Evolutionary conservation across 2,797 vertebrate genomes (phyloP).

Genomic region (Danio jaintianensis): DNA sequence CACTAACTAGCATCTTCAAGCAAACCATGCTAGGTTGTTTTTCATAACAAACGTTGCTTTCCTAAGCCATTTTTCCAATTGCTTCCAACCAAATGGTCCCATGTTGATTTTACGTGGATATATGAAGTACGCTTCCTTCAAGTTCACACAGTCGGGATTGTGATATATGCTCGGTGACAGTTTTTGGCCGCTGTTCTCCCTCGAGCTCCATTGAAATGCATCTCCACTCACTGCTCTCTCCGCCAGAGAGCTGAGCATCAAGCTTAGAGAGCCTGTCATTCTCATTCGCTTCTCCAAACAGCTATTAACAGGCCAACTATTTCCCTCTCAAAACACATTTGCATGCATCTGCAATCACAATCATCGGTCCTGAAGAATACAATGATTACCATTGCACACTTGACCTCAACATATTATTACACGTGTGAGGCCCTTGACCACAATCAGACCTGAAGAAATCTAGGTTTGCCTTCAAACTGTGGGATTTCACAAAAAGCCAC

Average conservation of each 20-base stretch:
- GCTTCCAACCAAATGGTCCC: not conserved
- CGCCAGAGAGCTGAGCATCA: not conserved
- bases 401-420: not conserved
- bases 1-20: not conserved
- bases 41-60: not conserved
- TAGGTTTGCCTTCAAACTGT: not conserved
- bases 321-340: not conserved
- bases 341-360: not conserved
- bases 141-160: not conserved
- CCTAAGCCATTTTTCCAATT: not conserved
- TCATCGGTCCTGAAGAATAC: not conserved
- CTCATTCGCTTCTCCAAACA: constrained; percentile 13
- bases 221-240: constrained; percentile 44
- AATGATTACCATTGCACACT: not conserved
- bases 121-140: not conserved
- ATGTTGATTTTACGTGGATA: not conserved
- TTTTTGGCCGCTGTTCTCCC: constrained; percentile 20
- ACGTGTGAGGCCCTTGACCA: not conserved
- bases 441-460: not conserved
- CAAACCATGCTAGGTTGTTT: not conserved
- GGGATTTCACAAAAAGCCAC: not conserved
- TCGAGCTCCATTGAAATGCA: constrained; percentile 55
- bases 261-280: constrained; percentile 14
- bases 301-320: not conserved
- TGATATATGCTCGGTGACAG: constrained; percentile 19